Base-by-base conservation (phyloP, 2,113 vertebrate species). In the Aegotheles bennettii region DNA sequence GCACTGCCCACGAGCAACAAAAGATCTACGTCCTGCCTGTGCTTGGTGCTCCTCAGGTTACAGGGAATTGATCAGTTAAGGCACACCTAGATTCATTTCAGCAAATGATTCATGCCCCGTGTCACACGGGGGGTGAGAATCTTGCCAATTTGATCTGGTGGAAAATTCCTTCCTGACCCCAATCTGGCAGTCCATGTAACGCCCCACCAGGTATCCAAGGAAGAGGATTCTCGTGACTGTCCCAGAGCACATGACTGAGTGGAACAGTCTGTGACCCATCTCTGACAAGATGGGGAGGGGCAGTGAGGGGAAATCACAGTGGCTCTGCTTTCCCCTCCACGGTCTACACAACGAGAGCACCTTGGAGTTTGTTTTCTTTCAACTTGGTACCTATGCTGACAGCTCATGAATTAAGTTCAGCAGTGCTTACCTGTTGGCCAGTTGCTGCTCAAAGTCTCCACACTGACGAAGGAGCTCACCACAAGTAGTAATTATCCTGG, bases 361-460 rank as follows among this genome's bases (percentile, higher is more conserved):
- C 4, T 29, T n/a, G 35, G 71, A 38, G 31, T 50, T 94, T 77
- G 75, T 47, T 70, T 83, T 45, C 63, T 76, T 57, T 43, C 50
- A 42, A 1, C 42, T 35, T 25, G 36, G 38, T 51, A 57, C n/a
- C 74, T 33, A 10, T 1, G 2, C 0, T 88, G 73, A 77, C 71
- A 76, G 79, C 36, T 73, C 40, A 21, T 26, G 47, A 38, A 69
- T 50, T 24, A 59, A 84, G 47, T 31, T 50, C 67, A 81, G 51
- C 71, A 50, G 13, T 4, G 33, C 94, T 53, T 92, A 98, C 98
- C 97, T 98, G 97, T 96, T 99, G 38, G 98, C 98, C 42, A 99
- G 96, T 54, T 98, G 98, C 94, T 98, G 98, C 92, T 99, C 98
- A 2, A 98, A 98, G 92, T 98, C 98, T 68, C 98, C 98, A 57